Conservation (phyloP, 2,888 invertebrate genomes). For the Drosophila demipolita region DNA sequence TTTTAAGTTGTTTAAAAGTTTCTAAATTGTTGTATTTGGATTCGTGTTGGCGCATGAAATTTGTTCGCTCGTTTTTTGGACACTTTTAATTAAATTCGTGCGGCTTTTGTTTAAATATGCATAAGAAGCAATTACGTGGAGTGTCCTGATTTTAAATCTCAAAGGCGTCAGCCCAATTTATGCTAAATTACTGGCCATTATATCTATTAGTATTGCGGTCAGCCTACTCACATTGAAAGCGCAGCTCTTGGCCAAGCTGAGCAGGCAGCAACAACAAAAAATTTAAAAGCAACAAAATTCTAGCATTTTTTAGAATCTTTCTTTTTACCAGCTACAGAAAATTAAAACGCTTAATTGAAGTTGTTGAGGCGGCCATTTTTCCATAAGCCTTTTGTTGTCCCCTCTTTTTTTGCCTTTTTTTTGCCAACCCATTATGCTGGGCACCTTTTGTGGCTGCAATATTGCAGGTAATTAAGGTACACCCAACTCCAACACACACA, state of each 20-base stretch:
- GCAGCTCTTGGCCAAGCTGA: neutral
- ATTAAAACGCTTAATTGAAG: slow-evolving; percentile 73
- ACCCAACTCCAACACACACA: slow-evolving; percentile 20
- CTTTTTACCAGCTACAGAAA: slow-evolving; percentile 60
- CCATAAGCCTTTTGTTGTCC: slow-evolving; percentile 40
- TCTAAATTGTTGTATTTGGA: slow-evolving; percentile 16
- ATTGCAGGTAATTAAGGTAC: slow-evolving; percentile 76
- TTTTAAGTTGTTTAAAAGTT: slow-evolving; percentile 18
- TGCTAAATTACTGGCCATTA: slow-evolving; percentile 69
- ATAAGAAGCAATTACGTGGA: slow-evolving; percentile 68
- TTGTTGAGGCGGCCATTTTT: slow-evolving; percentile 23
- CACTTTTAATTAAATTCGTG: slow-evolving; percentile 41
- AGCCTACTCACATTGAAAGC: slow-evolving; percentile 21
- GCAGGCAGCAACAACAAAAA: neutral
- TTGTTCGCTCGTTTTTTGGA: slow-evolving; percentile 10
- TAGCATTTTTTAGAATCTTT: slow-evolving; percentile 48
- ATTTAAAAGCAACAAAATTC: slow-evolving; percentile 14
- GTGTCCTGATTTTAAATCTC: slow-evolving; percentile 15
- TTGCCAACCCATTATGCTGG: slow-evolving; percentile 12
- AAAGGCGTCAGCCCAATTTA: slow-evolving; percentile 54
- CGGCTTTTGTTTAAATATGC: slow-evolving; percentile 66
- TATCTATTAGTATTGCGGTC: slow-evolving; percentile 44
- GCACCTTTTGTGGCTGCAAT: slow-evolving; percentile 60
- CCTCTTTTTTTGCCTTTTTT: neutral
- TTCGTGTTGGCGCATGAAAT: slow-evolving; percentile 51